Evolutionary conservation across 2,888 invertebrate genomes (phyloP).

Genomic region (Nowickia ferox): DNA sequence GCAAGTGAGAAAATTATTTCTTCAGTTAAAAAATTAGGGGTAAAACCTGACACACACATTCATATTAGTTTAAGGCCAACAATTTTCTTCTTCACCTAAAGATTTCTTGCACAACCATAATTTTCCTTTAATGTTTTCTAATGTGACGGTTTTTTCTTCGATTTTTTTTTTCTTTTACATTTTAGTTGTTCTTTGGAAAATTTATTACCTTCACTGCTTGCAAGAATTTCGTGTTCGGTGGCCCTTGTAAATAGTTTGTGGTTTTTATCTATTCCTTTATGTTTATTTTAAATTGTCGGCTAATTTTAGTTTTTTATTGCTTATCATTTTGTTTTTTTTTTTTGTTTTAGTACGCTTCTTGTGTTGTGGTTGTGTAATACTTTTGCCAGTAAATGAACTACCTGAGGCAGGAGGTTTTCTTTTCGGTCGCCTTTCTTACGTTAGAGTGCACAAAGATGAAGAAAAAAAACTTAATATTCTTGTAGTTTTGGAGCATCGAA

Average conservation of each 20-base stretch:
- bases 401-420: slow-evolving; percentile 42
- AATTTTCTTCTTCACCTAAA: slow-evolving; percentile 3
- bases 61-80: not conserved
- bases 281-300: slow-evolving; percentile 67
- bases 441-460: not conserved
- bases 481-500: slow-evolving; percentile 13
- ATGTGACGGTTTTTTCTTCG: slow-evolving; percentile 57
- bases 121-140: slow-evolving; percentile 65
- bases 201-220: slow-evolving; percentile 52
- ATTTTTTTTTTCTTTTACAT: slow-evolving; percentile 21
- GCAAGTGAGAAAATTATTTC: not conserved
- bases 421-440: not conserved
- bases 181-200: slow-evolving; percentile 51
- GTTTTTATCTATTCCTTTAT: slow-evolving; percentile 39
- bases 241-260: slow-evolving; percentile 31
- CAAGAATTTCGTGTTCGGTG: slow-evolving; percentile 29
- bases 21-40: not conserved
- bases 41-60: not conserved
- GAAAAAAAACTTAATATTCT: slow-evolving; percentile 26
- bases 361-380: slow-evolving; percentile 13
- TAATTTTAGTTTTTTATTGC: slow-evolving; percentile 62
- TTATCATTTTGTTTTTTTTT: slow-evolving; percentile 6
- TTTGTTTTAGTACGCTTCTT: slow-evolving; percentile 12
- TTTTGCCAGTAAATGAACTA: slow-evolving; percentile 30
- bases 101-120: slow-evolving; percentile 52